These are phyloP conservation scores for Hirtodrosophila histrioides DNA, from an alignment of 2,888 invertebrate species.

Conservation along the genomic window DNA sequence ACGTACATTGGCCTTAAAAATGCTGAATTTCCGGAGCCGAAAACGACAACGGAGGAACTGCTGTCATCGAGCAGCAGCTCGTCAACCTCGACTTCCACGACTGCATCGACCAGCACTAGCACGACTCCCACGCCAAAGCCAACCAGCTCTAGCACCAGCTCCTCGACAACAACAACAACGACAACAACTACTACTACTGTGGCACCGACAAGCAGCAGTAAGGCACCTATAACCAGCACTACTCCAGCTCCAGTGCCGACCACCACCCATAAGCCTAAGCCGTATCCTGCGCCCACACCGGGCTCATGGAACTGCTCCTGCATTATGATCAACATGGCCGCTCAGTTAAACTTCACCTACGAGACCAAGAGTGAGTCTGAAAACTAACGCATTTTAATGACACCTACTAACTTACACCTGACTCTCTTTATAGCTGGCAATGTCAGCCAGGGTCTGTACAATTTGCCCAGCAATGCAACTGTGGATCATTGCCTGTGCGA, in stretches of 20 bases:
- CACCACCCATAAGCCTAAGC: constrained; percentile 79
- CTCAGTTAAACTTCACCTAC: constrained; percentile 87
- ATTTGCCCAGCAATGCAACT: constrained; percentile 85
- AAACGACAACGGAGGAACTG: constrained; percentile 3
- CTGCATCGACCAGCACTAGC: constrained; percentile 34
- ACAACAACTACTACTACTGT: constrained; percentile 14
- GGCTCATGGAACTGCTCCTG: constrained; percentile 88
- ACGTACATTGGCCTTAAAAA: constrained; percentile 26
- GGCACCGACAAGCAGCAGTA: too few species aligned
- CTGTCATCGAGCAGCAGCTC: constrained; percentile 15
- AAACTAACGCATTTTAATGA: neutral
- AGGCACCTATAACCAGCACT: constrained; percentile 31
- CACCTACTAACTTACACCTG: neutral
- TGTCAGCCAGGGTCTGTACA: constrained; percentile 78
- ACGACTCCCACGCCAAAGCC: constrained; percentile 68
- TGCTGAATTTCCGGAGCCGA: constrained; percentile 24
- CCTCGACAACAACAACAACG: constrained; percentile 34
- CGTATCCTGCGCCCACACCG: constrained; percentile 80
- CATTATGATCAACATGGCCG: constrained; percentile 88
- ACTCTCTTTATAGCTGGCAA: constrained; percentile 70
- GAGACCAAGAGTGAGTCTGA: constrained; percentile 74
- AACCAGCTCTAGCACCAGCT: constrained; percentile 21
- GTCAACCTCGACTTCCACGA: constrained; percentile 5
- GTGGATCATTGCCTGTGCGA: constrained; percentile 84
- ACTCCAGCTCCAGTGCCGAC: constrained; percentile 75